Conservation (phyloP, 2,113 vertebrate species). For the Oreocharis arfaki region DNA sequence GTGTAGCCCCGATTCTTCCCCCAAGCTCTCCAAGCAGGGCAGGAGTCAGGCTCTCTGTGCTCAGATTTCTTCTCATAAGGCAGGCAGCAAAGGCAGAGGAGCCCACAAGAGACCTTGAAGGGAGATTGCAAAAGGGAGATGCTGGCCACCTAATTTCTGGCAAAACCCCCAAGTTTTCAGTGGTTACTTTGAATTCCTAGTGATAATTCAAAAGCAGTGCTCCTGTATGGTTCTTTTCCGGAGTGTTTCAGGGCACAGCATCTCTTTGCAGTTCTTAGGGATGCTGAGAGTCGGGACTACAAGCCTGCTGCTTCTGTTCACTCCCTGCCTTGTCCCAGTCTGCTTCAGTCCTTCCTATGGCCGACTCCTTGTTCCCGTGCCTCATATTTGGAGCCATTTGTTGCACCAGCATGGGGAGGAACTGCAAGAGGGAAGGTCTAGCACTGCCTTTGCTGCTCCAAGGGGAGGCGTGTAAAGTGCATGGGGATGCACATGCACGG, state of each 20-base stretch:
- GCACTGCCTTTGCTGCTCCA: neutral
- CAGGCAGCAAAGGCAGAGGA: neutral
- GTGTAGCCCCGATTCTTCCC: rapidly evolving
- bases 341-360: neutral
- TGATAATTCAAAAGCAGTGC: neutral
- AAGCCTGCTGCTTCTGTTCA: too few species aligned
- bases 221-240: rapidly evolving
- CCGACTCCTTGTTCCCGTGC: rapidly evolving
- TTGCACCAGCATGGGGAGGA: neutral
- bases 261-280: neutral
- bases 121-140: neutral
- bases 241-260: rapidly evolving
- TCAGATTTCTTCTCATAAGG: rapidly evolving
- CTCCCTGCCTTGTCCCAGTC: neutral
- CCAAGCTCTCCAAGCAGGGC: rapidly evolving
- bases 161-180: neutral
- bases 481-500: neutral
- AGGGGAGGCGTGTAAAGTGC: neutral
- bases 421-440: neutral
- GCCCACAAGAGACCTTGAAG: neutral
- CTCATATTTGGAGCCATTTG: neutral
- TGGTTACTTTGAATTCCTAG: neutral
- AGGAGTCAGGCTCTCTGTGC: rapidly evolving
- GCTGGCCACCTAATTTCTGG: neutral
- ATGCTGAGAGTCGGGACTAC: neutral